Percentiles rank a stretch among this genome's conserved stretches.
phyloP scores from a whole-genome alignment of 2,113 vertebrate species.

The Petrocephalus microphthalmus region DNA sequence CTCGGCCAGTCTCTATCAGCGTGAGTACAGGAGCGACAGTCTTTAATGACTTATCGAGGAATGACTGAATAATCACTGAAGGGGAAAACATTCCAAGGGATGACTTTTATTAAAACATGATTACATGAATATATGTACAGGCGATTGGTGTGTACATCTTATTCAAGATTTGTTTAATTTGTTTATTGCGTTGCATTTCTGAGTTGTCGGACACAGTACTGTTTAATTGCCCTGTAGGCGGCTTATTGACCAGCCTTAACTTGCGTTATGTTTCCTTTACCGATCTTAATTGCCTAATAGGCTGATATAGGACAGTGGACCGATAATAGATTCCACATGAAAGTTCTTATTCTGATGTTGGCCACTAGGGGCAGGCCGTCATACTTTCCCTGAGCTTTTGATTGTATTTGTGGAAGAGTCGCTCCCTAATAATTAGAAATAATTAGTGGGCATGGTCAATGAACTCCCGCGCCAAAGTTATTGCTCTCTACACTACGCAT shows the following conservation, averaged over 20 bases:
- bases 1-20: not conserved
- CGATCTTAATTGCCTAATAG: not conserved
- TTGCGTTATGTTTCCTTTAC: not conserved
- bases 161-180: not conserved
- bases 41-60: not conserved
- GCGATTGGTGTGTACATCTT: not conserved
- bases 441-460: not conserved
- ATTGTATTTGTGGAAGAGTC: not conserved
- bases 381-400: not conserved
- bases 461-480: not conserved
- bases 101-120: not conserved
- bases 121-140: not conserved
- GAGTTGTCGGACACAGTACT: not conserved
- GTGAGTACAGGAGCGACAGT: not conserved
- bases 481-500: not conserved
- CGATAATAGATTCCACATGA: not conserved
- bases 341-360: not conserved
- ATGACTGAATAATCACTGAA: not conserved
- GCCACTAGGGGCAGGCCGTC: not conserved
- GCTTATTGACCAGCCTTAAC: not conserved
- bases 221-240: not conserved
- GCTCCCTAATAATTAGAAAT: not conserved
- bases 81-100: not conserved
- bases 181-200: not conserved
- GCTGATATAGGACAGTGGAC: too few species aligned